These are phyloP conservation scores for Seira ritae DNA, from an alignment of 2,888 invertebrate genomes.

Conservation along the genomic window DNA sequence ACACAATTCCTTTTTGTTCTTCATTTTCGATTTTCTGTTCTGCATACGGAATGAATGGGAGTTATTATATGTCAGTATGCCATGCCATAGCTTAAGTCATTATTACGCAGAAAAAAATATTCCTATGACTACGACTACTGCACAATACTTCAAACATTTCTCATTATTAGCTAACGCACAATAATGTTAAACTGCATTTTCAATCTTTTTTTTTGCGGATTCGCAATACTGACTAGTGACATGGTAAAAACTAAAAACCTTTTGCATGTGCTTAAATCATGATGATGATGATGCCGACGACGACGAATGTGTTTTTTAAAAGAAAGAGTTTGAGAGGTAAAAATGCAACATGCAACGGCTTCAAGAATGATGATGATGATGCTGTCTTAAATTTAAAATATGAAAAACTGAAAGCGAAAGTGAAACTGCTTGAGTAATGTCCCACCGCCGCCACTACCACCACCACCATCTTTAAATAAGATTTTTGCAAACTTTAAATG, in stretches of 20 bases:
- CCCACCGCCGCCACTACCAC: neutral
- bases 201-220: neutral
- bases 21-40: neutral
- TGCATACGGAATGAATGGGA: neutral
- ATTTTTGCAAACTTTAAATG: too few species aligned
- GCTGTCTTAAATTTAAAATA: neutral
- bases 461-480: too few species aligned
- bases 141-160: neutral
- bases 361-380: neutral
- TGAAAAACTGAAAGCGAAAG: constrained; percentile 52
- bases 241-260: constrained; percentile 2
- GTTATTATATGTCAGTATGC: neutral
- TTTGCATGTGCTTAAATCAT: neutral
- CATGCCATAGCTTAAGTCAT: neutral
- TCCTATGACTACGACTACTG: neutral
- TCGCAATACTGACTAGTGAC: neutral
- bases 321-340: constrained; percentile 4
- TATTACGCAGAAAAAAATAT: neutral
- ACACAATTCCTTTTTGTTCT: neutral
- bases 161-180: neutral
- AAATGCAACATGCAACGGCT: neutral
- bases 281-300: neutral
- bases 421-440: constrained; percentile 48
- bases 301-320: neutral
- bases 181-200: neutral